Evolutionary conservation across 2,888 invertebrate genomes (phyloP).

Genomic region (Deilephila porcellus): DNA sequence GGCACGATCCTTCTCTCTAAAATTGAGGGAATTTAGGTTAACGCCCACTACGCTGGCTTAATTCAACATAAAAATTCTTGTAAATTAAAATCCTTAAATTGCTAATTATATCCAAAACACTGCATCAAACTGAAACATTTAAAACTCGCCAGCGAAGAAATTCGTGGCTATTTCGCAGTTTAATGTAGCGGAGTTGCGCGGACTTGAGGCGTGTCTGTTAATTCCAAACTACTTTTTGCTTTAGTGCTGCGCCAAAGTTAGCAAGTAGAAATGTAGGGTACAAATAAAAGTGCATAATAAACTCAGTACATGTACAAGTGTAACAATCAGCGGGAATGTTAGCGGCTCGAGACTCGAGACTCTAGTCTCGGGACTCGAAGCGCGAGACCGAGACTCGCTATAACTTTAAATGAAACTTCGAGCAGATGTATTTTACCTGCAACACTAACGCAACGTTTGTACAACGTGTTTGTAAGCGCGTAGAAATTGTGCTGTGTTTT

Average conservation of each 20-base stretch:
- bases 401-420: slow-evolving; percentile 2
- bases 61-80: no score
- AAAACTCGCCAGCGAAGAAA: neutral
- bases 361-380: neutral
- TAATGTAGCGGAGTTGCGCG: no score
- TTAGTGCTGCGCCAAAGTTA: neutral
- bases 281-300: slow-evolving; percentile 2
- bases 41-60: no score
- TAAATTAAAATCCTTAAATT: no score
- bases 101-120: no score
- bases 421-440: neutral
- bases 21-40: no score
- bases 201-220: neutral
- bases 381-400: neutral
- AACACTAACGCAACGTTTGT: neutral
- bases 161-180: slow-evolving; percentile 5
- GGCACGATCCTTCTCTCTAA: no score
- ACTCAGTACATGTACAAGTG: neutral
- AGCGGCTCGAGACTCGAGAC: neutral
- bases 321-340: neutral
- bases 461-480: neutral
- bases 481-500: neutral
- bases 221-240: neutral
- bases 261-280: neutral
- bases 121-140: no score